Evolutionary conservation across 2,113 vertebrate species (phyloP), one percentile per base, ranked within the genome.

Genomic region (Catharus minimus): DNA sequence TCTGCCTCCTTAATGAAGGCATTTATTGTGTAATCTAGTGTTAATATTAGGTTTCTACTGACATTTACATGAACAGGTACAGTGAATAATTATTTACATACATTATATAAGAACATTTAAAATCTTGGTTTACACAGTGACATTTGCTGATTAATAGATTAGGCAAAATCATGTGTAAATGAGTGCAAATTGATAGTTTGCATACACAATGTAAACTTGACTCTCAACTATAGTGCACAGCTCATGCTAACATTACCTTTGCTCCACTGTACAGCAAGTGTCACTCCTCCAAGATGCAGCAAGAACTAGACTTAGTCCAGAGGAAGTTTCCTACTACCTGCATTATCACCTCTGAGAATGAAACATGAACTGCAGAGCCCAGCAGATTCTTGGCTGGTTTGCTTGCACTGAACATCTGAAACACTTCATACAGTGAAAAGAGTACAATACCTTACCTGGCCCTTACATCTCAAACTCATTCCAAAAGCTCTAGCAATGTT

Each of bases 31-130:
- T 62, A 96, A 95, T 96, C 86, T 92, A 82, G 67, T 77, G 66
- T 61, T 92, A 95, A 94, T 94, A 57, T 14, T 91, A 82, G 67
- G 66, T 81, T 93, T 89, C 86, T 84, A 76, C 88, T 92, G 92
- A 94, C 88, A 96, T 97, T 95, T 96, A 86, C 95, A 94, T 78
- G 94, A 94, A 79, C 93, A 91, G 93, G 92, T 94, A 96, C 84
- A 50, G 68, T 60, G 94, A 95, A 93, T 90, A 93, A 91, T 93
- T 96, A 96, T 96, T 96, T 96, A 95, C 93, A 96, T 95, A 96
- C 77, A 94, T 94, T 93, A 91, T 73, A 91, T 82, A 82, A 92
- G 73, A 93, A 69, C 81, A 91, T 94, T 95, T 96, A 87, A 90
- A 91, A 82, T 47, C 81, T 78, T 84, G 33, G 72, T 74, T 96